Percentiles rank a stretch among this genome's conserved stretches.
Conservation (phyloP, 2,113 vertebrate genomes). For the Merops nubicus region DNA sequence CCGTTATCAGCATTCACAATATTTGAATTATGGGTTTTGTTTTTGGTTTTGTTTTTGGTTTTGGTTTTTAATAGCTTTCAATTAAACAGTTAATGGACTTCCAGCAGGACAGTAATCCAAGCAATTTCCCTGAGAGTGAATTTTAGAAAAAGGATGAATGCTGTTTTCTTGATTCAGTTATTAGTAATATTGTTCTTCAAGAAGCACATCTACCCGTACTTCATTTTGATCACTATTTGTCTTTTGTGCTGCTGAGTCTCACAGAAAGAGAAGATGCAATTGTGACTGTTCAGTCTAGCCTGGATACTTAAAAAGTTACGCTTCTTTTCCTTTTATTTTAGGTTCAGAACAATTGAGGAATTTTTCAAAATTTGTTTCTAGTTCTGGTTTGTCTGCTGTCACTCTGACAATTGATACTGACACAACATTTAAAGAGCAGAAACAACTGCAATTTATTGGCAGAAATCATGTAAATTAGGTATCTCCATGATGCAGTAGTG, state of each 20-base stretch:
- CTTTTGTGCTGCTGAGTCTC: not conserved
- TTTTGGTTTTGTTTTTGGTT: too few species aligned
- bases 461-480: constrained; percentile 13
- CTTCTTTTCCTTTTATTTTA: not conserved
- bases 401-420: not conserved
- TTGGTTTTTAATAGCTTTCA: not conserved
- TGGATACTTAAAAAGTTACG: not conserved
- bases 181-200: not conserved
- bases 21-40: accelerated
- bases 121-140: not conserved
- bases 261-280: not conserved
- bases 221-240: not conserved
- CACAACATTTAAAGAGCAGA: not conserved
- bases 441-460: not conserved
- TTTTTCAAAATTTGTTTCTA: not conserved
- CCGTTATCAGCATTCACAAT: not conserved
- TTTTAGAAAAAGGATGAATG: not conserved
- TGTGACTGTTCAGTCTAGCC: not conserved
- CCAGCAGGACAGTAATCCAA: not conserved
- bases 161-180: not conserved
- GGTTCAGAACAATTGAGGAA: not conserved
- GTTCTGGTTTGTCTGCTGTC: constrained; percentile 24
- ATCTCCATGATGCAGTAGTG: not conserved
- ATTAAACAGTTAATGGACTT: not conserved
- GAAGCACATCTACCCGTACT: not conserved